Base-by-base conservation (phyloP, 1,140 invertebrate species). In the Tyrophagus putrescentiae region DNA sequence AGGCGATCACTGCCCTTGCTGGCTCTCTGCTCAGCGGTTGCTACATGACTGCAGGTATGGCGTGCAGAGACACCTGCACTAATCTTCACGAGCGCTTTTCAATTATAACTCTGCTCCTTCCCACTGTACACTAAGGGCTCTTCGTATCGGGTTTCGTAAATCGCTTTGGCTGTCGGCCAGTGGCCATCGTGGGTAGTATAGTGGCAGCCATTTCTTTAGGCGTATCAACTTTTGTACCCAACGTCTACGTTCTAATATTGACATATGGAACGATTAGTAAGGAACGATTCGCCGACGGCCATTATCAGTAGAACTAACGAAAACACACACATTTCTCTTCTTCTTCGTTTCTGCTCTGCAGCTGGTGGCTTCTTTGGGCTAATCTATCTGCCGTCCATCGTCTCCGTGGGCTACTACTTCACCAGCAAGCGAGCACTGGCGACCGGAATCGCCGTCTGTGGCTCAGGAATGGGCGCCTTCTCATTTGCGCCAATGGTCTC, bases 341-440 rank as follows among this genome's bases (percentile, higher is more conserved):
- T n/a, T n/a, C n/a, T n/a, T n/a, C n/a, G n/a, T n/a, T n/a, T 57
- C 31, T 28, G 6, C 13, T 21, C 21, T 7, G 31, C 44, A 64
- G 56, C 33, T 65, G 65, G 64, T 3, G 31, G 61, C 3, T 60
- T 60, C 16, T 97, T 98, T 70, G 93, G 93, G 56, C 80, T 98
- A 72, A 94, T 98, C 69, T 98, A 98, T 74, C 77, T 98, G 18
- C 94, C 95, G 0, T 89, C 93, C 0, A 93, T 98, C 39, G 93
- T 98, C 7, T 88, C 87, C 52, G 94, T 98, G 18, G 90, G 93
- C 29, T 96, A 95, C 73, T 98, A 98, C 75, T 98, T 98, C 74
- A 94, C 98, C 72, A 88, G 87, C 9, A 92, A 92, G 68, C 76
- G 94, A 63, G 96, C 93, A 1, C 71, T 98, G 57, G 95, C 95